Evolutionary conservation across 2,888 invertebrate genomes (phyloP), one percentile per base, ranked within the genome.

Genomic region (Hyposoter dolosus): DNA sequence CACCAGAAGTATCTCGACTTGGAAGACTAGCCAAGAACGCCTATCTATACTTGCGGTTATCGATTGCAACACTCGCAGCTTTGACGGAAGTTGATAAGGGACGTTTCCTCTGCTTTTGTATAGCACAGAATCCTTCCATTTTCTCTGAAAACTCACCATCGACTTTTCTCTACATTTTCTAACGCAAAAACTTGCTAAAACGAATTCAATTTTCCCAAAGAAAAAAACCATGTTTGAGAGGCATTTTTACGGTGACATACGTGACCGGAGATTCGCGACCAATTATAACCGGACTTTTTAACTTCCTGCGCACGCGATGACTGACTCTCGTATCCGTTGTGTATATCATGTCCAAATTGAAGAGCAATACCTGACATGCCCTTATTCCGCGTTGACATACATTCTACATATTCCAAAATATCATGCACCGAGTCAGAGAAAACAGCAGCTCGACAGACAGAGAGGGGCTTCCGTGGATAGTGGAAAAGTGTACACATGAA

Each of bases 401-500:
- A 66, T 28, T 28, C n/a, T 1, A 43, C 40, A n/a, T 71, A 43
- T 74, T 74, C 45, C 32, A 35, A 82, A 65, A 84, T 50, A 35
- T 75, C 32, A n/a, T n/a, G n/a, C n/a, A 28, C 80, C 10, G 45
- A 71, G 43, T 60, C 10, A 4, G n/a, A 45, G 74, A 43, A 56
- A 19, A 15, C 68, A 35, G 23, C 56, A 35, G 40, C 43, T 43
- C 35, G 77, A 43, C 40, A 53, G 66, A 40, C 23, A 35, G 81
- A 53, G 68, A 65, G 60, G 60, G 50, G 50, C 82, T 68, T 82
- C 65, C 45, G 53, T 74, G 47, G 35, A 74, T 63, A 83, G 76
- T 60, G 72, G 40, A 43, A 40, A 80, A 75, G 71, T 77, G 74
- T 80, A 78, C 83, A 85, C 77, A 87, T 76, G 82, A 84, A 72